Evolutionary conservation across 2,113 vertebrate species (phyloP).

Genomic region (Ictalurus punctatus): DNA sequence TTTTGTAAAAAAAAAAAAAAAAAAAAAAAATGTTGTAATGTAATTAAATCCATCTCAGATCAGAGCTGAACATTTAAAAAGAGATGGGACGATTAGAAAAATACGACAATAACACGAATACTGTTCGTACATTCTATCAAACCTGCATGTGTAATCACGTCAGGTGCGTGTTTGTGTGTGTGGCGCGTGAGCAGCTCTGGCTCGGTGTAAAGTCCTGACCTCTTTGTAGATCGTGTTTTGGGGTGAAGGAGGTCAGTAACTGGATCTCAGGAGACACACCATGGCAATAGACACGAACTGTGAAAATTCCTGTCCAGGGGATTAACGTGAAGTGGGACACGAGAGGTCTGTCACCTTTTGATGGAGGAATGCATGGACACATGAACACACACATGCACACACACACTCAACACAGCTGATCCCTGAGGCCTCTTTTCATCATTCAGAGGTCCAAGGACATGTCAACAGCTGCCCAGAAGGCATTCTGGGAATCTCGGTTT

Average conservation of each 20-base stretch:
- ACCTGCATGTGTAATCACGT: not conserved
- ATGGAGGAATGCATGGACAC: slow-evolving; percentile 62
- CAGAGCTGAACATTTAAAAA: not conserved
- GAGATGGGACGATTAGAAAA: not conserved
- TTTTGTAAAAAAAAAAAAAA: too few relatives aligned
- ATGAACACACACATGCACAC: slow-evolving; percentile 60
- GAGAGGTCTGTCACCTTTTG: slow-evolving; percentile 59
- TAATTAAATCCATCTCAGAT: not conserved
- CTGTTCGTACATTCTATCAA: not conserved
- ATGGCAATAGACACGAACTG: slow-evolving; percentile 56
- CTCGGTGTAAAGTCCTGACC: slow-evolving; percentile 9
- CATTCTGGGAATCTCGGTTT: slow-evolving; percentile 74
- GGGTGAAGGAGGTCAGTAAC: slow-evolving; percentile 61
- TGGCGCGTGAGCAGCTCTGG: slow-evolving; percentile 2
- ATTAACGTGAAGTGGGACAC: slow-evolving; percentile 65
- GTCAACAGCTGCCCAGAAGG: slow-evolving; percentile 76
- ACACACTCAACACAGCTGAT: slow-evolving; percentile 66
- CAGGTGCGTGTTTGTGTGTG: not conserved
- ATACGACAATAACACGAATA: not conserved
- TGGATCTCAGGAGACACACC: slow-evolving; percentile 58
- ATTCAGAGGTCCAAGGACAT: slow-evolving; percentile 59
- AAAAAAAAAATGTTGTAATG: too few relatives aligned
- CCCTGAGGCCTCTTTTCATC: slow-evolving; percentile 12
- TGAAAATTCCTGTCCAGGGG: slow-evolving; percentile 72
- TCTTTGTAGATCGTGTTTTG: slow-evolving; percentile 42